Conservation (phyloP, 2,888 invertebrate genomes). For the Melitaea athalia region DNA sequence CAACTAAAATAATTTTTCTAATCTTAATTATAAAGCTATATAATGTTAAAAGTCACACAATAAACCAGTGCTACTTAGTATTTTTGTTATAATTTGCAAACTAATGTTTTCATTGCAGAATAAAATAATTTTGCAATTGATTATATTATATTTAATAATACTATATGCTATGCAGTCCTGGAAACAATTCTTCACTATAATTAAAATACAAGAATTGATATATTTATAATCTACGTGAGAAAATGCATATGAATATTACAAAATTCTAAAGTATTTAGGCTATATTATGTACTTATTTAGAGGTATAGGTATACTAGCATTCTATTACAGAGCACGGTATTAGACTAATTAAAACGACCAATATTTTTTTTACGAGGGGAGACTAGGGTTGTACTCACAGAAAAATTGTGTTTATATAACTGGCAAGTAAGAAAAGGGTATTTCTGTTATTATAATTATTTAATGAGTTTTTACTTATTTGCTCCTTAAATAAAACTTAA, state of each 20-base stretch:
- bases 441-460: too few species aligned
- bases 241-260: conserved; percentile 17
- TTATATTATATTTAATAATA: not conserved
- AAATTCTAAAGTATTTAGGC: conserved; percentile 6
- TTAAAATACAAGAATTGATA: not conserved
- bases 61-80: too few species aligned
- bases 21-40: too few species aligned
- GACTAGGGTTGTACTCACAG: conserved; percentile 35
- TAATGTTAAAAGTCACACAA: too few species aligned
- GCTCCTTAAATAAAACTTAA: not conserved
- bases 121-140: not conserved
- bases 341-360: conserved; percentile 36
- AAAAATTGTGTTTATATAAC: conserved; percentile 12
- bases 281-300: conserved; percentile 48
- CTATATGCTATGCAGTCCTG: not conserved
- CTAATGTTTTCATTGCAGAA: too few species aligned
- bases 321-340: conserved; percentile 40
- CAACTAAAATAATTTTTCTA: too few species aligned
- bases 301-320: conserved; percentile 37
- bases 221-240: conserved; percentile 4
- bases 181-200: not conserved
- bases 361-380: conserved; percentile 34
- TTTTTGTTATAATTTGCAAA: too few species aligned
- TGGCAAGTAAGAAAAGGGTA: conserved; percentile 21
- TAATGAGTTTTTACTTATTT: too few species aligned